Conservation (phyloP, 2,113 vertebrate species). For the Scartelaos histophorus region DNA sequence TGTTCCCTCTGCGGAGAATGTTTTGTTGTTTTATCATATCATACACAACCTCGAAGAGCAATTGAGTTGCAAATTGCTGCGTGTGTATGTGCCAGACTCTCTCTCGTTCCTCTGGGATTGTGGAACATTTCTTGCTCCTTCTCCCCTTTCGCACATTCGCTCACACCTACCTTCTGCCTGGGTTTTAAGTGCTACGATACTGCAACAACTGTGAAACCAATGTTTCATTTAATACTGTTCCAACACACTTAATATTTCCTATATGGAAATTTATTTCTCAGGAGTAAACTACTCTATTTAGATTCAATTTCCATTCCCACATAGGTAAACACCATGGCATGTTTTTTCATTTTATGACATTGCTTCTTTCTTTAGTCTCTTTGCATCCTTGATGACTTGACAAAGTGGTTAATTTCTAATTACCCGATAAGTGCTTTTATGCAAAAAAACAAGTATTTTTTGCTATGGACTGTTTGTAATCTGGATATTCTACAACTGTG, state of each 20-base stretch:
- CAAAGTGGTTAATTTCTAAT: neutral
- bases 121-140: slow-evolving; percentile 12
- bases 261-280: neutral
- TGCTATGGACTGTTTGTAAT: neutral
- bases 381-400: neutral
- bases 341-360: too few species aligned
- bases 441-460: neutral
- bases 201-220: slow-evolving; percentile 16
- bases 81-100: slow-evolving; percentile 11
- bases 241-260: slow-evolving; percentile 1
- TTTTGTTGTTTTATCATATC: slow-evolving; percentile 26
- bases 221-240: neutral
- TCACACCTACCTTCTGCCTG: slow-evolving; percentile 27
- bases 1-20: neutral
- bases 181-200: slow-evolving; percentile 26
- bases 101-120: slow-evolving; percentile 14
- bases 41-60: slow-evolving; percentile 14
- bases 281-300: neutral
- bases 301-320: too few species aligned
- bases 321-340: too few species aligned
- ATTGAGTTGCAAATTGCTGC: slow-evolving; percentile 16
- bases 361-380: neutral
- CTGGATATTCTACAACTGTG: neutral
- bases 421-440: neutral
- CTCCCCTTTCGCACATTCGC: slow-evolving; percentile 13